Evolutionary conservation across 2,113 vertebrate genomes (phyloP), one percentile per base, ranked within the genome.

Genomic region (Bombycilla garrulus): DNA sequence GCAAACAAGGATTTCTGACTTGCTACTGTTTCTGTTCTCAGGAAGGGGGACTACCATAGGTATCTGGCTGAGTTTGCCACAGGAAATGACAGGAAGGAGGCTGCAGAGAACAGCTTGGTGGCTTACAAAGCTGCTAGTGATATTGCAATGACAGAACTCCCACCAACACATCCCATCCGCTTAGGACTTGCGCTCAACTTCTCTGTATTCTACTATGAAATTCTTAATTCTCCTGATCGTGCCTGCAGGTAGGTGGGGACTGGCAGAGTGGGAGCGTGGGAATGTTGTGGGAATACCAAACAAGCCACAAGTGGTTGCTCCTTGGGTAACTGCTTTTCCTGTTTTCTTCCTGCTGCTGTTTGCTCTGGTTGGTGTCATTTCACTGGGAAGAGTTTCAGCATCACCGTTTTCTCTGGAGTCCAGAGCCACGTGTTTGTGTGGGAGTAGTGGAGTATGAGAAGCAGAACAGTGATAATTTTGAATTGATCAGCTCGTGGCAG

Each of bases 141-240:
- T 95, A 99, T 99, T 83, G 99, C 99, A 98, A 99, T 99, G 98
- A 98, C 98, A 95, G 99, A 99, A 98, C 99, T 99, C 97, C 99
- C 99, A 11, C 98, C 99, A 91, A 99, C 99, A 65, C 99, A 99
- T 97, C 99, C 99, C 33, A 99, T 99, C 95, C 99, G 99, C 95
- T 98, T 99, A 96, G 99, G 99, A 95, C 99, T 99, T 48, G 99
- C 99, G 92, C 99, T 99, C 97, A 99, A 99, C 97, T 99, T 99
- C 98, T 99, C 99, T 11, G 99, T 99, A 98, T 99, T 99, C 98
- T 99, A 99, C 97, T 99, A 99, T 94, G 99, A 99, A 99, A 99
- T 99, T 97, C 99, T 99, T 98, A 99, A 99, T 98, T 99, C 99
- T 88, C 99, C 99, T 50, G 99, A 99, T 97, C 99, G 99, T 89